phyloP scores from a whole-genome alignment of 2,113 vertebrate genomes.

The Sander vitreus region DNA sequence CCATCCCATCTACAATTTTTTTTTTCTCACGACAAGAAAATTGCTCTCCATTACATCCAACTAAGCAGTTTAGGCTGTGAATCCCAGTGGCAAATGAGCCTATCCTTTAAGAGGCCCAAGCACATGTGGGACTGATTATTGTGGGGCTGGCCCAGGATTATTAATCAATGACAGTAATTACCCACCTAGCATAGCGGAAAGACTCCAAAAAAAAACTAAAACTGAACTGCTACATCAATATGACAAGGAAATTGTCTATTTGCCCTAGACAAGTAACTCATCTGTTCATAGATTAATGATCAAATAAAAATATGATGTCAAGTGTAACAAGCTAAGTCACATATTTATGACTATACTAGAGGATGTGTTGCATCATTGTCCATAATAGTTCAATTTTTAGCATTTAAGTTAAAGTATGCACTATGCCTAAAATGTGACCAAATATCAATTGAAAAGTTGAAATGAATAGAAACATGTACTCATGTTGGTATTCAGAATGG shows the following conservation, averaged over 20 bases:
- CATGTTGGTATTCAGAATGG: not conserved
- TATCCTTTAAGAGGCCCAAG: conserved; percentile 71
- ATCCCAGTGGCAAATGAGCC: conserved; percentile 77
- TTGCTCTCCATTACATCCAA: conserved; percentile 81
- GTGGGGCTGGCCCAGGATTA: conserved; percentile 73
- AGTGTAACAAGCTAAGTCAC: conserved; percentile 31
- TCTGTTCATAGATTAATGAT: conserved; percentile 63
- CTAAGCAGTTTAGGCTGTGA: conserved; percentile 80
- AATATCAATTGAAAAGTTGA: not conserved
- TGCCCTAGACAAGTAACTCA: conserved; percentile 68
- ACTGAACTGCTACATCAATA: conserved; percentile 64
- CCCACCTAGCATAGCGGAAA: conserved; percentile 76
- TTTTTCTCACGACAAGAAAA: conserved; percentile 81
- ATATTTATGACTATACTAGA: conserved; percentile 26
- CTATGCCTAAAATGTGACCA: not conserved
- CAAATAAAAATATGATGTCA: conserved; percentile 56
- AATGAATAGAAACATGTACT: not conserved
- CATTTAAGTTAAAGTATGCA: not conserved
- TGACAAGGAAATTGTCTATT: conserved; percentile 78
- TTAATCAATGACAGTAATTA: conserved; percentile 87
- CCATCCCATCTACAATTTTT: conserved; percentile 34
- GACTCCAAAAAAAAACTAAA: conserved; percentile 56
- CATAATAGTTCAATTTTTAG: not conserved
- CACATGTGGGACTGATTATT: conserved; percentile 87
- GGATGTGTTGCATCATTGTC: conserved; percentile 1